phyloP scores from a whole-genome alignment of 1,140 invertebrate species.

The Araneus ventricosus region DNA sequence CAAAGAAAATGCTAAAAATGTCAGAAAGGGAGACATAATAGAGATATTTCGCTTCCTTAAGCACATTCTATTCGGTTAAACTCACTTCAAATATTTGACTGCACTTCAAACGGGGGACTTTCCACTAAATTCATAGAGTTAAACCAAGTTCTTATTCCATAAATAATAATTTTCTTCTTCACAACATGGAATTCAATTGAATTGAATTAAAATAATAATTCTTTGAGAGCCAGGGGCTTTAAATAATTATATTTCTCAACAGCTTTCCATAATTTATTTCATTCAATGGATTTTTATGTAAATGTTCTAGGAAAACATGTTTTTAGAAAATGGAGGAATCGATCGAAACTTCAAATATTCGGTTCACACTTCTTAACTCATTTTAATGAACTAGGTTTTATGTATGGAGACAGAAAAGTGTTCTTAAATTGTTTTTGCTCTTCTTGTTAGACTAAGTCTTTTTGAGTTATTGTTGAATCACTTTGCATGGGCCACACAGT shows the following conservation, averaged over 20 bases:
- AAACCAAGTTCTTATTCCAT: neutral
- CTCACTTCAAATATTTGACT: neutral
- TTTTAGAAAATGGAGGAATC: too few species aligned
- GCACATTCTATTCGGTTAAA: neutral
- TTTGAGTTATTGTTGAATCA: too few species aligned
- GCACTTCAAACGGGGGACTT: neutral
- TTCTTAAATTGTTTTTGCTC: too few species aligned
- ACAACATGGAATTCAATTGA: too few species aligned
- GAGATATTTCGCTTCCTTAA: slow-evolving; percentile 2
- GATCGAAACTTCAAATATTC: too few species aligned
- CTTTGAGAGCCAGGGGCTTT: neutral
- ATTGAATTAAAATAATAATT: neutral
- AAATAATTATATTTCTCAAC: neutral
- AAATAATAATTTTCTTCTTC: too few species aligned
- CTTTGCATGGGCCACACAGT: too few species aligned
- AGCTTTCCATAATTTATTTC: neutral
- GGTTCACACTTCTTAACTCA: too few species aligned
- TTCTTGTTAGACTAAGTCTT: too few species aligned
- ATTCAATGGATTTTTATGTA: neutral
- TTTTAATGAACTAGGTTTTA: too few species aligned
- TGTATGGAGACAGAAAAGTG: too few species aligned
- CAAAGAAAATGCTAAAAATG: neutral
- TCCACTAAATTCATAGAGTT: neutral
- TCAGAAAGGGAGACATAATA: neutral
- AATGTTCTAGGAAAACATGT: too few species aligned